A percentile compares a stretch with the other conserved stretches of the same genome.
phyloP scores from a whole-genome alignment of 2,113 vertebrate genomes.

The Dunckerocampus dactyliophorus region DNA sequence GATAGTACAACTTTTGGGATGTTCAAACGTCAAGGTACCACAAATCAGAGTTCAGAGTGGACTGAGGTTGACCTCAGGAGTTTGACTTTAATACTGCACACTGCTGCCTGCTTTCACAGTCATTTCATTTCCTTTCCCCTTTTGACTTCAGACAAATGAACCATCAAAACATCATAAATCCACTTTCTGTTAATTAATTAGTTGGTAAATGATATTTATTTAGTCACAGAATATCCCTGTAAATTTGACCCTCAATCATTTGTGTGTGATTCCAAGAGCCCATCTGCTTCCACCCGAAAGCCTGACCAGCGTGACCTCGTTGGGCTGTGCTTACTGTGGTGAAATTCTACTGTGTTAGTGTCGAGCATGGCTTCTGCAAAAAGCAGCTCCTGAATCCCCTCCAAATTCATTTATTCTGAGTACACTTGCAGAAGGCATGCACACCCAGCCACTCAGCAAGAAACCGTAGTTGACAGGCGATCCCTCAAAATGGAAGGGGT shows the following conservation, averaged over 20 bases:
- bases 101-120: too few relatives aligned
- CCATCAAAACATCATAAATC: neutral
- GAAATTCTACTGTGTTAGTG: slow-evolving; percentile 39
- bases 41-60: too few relatives aligned
- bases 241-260: neutral
- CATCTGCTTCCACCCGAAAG: neutral
- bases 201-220: neutral
- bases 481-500: slow-evolving; percentile 30
- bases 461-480: slow-evolving; percentile 38
- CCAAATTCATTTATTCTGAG: slow-evolving; percentile 42
- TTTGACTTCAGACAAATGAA: neutral
- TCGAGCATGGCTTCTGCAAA: slow-evolving; percentile 17
- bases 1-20: too few relatives aligned
- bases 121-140: neutral
- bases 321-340: slow-evolving; percentile 25
- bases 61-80: too few relatives aligned
- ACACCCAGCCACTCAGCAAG: slow-evolving; percentile 13
- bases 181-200: neutral
- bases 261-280: neutral
- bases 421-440: slow-evolving; percentile 6
- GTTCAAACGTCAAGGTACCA: too few relatives aligned
- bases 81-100: too few relatives aligned
- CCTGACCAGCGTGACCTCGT: slow-evolving; percentile 21
- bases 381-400: slow-evolving; percentile 36
- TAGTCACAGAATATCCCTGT: neutral